Base-by-base conservation (phyloP, 2,797 vertebrate species). In the Bradypus variegatus region DNA sequence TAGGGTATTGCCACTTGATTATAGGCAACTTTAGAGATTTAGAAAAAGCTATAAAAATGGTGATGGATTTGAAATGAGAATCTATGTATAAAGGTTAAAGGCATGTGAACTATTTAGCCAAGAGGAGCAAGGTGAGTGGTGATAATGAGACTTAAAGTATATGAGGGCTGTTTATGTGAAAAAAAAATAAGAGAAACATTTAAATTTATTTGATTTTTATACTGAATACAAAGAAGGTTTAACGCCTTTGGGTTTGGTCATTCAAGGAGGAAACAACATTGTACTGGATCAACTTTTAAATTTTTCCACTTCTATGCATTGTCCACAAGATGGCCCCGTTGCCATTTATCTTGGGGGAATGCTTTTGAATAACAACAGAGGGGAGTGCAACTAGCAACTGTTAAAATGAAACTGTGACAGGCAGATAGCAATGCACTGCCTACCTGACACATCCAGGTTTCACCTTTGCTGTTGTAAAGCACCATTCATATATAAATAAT, bases 361-460 rank as follows among this genome's bases (percentile, higher is more conserved):
- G 85, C 29, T 27, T 29, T 13, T 31, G 19, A 21, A 14, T 14
- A 36, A 12, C 70, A 72, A 27, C 23, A 1, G 70, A 96, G 94
- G 95, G 97, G 97, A 97, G 97, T 95, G 97, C 96, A 96, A 73
- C 96, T 96, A 97, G 97, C 95, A 95, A 97, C 98, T 97, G 98
- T 82, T 36, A 33, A 36, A 29, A 18, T 12, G 18, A 86, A 80
- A 91, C 50, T 70, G 18, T 62, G 96, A 97, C 97, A 98, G 97
- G 97, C 96, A 97, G 97, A 96, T 98, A 98, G 97, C 96, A 75
- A 87, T 16, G 93, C 98, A 98, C 98, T 98, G 98, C 97, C 98
- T 96, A 92, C 95, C 96, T 78, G 97, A 75, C 93, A 94, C 97
- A 93, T 79, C 93, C 93, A 58, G 14, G 23, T 50, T 64, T 83